Evolutionary conservation across 2,113 vertebrate species (phyloP), one percentile per base, ranked within the genome.

Genomic region (Orcinus orca): DNA sequence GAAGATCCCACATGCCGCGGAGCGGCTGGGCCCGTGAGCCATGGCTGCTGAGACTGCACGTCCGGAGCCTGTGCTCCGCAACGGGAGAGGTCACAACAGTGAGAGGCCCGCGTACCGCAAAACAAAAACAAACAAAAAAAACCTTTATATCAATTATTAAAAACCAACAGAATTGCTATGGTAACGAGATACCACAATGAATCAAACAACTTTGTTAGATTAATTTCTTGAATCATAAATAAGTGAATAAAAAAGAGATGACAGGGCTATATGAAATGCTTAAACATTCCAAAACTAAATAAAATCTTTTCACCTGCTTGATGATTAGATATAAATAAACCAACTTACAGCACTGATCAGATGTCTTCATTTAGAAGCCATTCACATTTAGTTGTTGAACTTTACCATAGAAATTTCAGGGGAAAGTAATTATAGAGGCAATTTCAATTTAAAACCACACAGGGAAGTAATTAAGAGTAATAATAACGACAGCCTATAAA

Each of bases 61-160:
- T 47, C 44, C 44, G 9, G 44, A 47, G 44, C 44, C 44, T 47
- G 44, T 47, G 44, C 44, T 10, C 44, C 44, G 9, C 44, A 10
- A 47, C 44, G 10, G 44, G 44, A 47, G 44, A 47, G 44, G 44
- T 10, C 44, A 47, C 44, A 47, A 47, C 44, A 47, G 44, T 47
- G 44, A 47, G 44, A 47, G 44, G 9, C 10, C 44, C 10, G 44
- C 44, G 9, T 47, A 10, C 2, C 44, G 44, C 44, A 47, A 47
- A 47, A 47, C 44, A 47, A 47, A 47, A 47, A 10, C 2, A 47
- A 47, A 47, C 9, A 47, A 47, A 47, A 0, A 47, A 91, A 98
- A 98, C 88, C 41, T 92, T 90, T 93, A 18, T 41, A 96, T 98
- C 92, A 98, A 98, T 98, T 98, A 98, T 98, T 98, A 94, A 98